These are phyloP conservation scores for Spodoptera exigua DNA, from an alignment of 2,888 invertebrate genomes.

Conservation along the genomic window DNA sequence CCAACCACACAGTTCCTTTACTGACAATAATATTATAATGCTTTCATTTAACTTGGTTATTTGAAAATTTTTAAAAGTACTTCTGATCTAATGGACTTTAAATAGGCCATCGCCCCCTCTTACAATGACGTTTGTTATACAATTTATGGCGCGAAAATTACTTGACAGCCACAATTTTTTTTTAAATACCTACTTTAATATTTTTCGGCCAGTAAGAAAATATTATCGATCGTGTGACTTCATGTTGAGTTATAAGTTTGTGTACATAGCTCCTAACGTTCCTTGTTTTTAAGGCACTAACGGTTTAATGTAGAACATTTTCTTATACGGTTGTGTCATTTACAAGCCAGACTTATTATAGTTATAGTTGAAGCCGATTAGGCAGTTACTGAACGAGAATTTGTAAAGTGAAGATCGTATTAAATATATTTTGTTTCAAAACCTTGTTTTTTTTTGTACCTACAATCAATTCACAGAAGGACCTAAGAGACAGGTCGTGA, in stretches of 20 bases:
- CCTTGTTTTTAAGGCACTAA: slow-evolving; percentile 83
- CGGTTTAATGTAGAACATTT: slow-evolving; percentile 72
- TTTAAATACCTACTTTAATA: no score
- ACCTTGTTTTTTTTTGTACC: slow-evolving; percentile 35
- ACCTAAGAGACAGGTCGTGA: no score
- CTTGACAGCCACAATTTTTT: no score
- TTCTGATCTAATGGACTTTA: no score
- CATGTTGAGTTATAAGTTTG: slow-evolving; percentile 66
- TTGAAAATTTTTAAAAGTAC: no score
- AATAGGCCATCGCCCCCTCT: no score
- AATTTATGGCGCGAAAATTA: no score
- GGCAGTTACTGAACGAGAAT: slow-evolving; percentile 72
- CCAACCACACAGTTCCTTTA: no score
- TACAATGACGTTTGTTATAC: no score
- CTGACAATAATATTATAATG: no score
- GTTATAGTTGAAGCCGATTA: slow-evolving; percentile 70
- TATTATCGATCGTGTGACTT: slow-evolving; percentile 52
- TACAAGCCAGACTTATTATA: slow-evolving; percentile 74
- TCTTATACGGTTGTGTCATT: slow-evolving; percentile 81
- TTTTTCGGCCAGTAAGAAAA: neutral
- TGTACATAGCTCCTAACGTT: slow-evolving; percentile 79
- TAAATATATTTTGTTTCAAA: slow-evolving; percentile 87
- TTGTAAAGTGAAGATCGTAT: slow-evolving; percentile 84
- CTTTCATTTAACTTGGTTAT: no score
- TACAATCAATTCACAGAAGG: no score